Conservation (phyloP, 2,888 invertebrate genomes). For the Drosophila maculinotata region DNA sequence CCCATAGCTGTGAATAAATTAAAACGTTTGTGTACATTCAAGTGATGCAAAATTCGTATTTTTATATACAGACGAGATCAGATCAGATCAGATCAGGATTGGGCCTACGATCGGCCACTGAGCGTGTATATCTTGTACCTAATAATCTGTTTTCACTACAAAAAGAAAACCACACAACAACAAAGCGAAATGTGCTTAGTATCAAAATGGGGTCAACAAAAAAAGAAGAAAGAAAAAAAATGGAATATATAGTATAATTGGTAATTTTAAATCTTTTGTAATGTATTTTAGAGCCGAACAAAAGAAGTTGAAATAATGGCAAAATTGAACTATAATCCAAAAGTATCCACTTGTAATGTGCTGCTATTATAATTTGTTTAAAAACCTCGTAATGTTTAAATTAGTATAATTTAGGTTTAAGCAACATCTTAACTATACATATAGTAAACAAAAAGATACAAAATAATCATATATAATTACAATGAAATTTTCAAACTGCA, state of each 20-base stretch:
- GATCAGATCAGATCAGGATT: conserved; percentile 24
- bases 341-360: conserved; percentile 44
- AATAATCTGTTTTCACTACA: conserved; percentile 21
- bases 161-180: conserved; percentile 13
- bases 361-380: conserved; percentile 56
- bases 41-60: conserved; percentile 51
- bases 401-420: conserved; percentile 71
- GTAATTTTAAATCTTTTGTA: conserved; percentile 49
- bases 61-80: conserved; percentile 22
- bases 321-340: conserved; percentile 22
- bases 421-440: conserved; percentile 65
- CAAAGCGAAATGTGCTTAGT: conserved; percentile 20
- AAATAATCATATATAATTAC: conserved; percentile 44
- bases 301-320: conserved; percentile 2
- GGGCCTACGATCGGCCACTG: neutral
- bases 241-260: conserved; percentile 54
- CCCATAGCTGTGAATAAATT: conserved; percentile 67
- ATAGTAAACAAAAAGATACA: conserved; percentile 27
- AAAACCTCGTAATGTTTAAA: conserved; percentile 72
- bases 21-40: conserved; percentile 47
- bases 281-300: conserved; percentile 31
- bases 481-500: conserved; percentile 59
- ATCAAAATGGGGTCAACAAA: conserved; percentile 25
- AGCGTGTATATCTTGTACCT: conserved; percentile 60
- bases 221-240: too few species aligned